Conservation (phyloP, 2,113 vertebrate species). For the Sarotherodon lohbergeri region DNA sequence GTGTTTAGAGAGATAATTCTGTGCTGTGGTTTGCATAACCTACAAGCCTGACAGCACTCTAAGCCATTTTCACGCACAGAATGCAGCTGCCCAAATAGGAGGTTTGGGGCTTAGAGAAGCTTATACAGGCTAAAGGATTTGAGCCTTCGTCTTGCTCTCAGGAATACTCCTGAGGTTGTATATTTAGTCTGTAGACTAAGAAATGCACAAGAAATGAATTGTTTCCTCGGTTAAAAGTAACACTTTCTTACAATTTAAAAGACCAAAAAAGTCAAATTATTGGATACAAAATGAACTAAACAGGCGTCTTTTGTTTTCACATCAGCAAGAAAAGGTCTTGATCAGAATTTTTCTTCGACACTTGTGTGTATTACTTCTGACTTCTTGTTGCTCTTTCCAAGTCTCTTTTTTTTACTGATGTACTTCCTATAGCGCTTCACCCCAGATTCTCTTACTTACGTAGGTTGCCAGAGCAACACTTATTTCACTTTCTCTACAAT, state of each 20-base stretch:
- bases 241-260: neutral
- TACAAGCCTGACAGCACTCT: constrained; percentile 39
- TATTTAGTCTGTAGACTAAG: neutral
- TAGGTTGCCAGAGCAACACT: constrained; percentile 49
- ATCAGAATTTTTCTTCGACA: neutral
- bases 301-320: neutral
- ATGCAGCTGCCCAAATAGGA: constrained; percentile 37
- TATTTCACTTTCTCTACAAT: constrained; percentile 8
- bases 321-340: neutral
- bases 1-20: constrained; percentile 33
- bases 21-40: constrained; percentile 49
- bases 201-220: neutral
- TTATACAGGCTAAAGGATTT: constrained; percentile 42
- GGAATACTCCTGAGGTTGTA: constrained; percentile 16
- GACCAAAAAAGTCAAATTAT: neutral
- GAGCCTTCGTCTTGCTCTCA: constrained; percentile 6
- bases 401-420: neutral
- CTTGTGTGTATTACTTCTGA: neutral
- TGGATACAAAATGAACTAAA: neutral
- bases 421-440: neutral
- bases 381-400: neutral
- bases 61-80: constrained; percentile 47
- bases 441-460: constrained; percentile 48
- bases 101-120: constrained; percentile 44
- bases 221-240: neutral